phyloP scores from a whole-genome alignment of 2,113 vertebrate species.

The Plotosus lineatus region DNA sequence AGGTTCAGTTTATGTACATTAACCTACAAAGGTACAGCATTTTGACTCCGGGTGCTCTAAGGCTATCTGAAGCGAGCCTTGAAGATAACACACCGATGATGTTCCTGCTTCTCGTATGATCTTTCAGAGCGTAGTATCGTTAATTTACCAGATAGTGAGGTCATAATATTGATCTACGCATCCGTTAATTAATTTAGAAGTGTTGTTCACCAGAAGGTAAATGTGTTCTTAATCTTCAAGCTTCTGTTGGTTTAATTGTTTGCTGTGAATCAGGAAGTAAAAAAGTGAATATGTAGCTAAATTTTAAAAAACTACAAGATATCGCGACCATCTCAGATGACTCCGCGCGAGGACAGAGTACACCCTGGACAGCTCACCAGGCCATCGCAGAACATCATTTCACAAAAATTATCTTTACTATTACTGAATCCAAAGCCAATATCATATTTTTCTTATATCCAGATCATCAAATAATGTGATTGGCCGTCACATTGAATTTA shows the following conservation, averaged over 20 bases:
- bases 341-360: too few relatives aligned
- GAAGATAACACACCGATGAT: not conserved
- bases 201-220: not conserved
- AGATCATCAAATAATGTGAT: not conserved
- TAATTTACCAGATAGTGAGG: not conserved
- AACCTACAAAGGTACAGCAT: not conserved
- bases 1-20: not conserved
- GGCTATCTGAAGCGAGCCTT: not conserved
- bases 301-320: too few relatives aligned
- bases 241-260: not conserved
- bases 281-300: not conserved
- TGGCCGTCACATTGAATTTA: not conserved
- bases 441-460: not conserved
- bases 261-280: not conserved
- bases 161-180: not conserved
- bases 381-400: too few relatives aligned
- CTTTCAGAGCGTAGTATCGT: not conserved
- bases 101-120: not conserved
- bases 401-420: not conserved
- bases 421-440: not conserved
- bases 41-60: not conserved
- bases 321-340: too few relatives aligned
- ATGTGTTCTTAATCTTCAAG: not conserved
- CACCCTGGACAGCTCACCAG: too few relatives aligned
- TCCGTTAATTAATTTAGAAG: not conserved